Evolutionary conservation across 2,113 vertebrate genomes (phyloP), one percentile per base, ranked within the genome.

Genomic region (Rhineura floridana): DNA sequence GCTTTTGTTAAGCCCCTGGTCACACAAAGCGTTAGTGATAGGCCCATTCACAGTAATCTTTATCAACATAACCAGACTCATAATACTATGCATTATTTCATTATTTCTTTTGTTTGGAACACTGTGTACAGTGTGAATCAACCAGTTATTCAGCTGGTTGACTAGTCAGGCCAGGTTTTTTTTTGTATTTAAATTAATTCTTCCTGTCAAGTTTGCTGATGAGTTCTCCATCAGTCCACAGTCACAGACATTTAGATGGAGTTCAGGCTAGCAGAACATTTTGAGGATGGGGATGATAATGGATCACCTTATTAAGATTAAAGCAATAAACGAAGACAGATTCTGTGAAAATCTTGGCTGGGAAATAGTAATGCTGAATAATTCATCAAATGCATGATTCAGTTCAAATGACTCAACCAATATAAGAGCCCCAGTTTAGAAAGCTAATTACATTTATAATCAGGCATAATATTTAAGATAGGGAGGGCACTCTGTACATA

Each of bases 311-410:
- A 73, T 88, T 82, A 87, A 88, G 73, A 65, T 76, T 62, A 76
- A 76, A 76, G 84, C 84, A 85, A 76, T 63, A 77, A 77, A 4
- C 48, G 55, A 86, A 77, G 42, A 63, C 70, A 77, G 55, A 77
- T 86, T 76, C 36, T n/a, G 72, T 65, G 17, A n/a, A 48, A 63
- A 86, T 77, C 72, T 76, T 77, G 28, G 28, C 55, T 44, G 36
- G 84, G 30, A 86, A 86, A 65, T n/a, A 48, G 84, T 63, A 86
- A 85, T 44, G 28, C 83, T 86, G 84, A 86, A 86, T 86, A 77
- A 77, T 86, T 86, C 42, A 86, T 77, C 55, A 42, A 86, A 7
- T 77, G 52, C 52, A 62, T 46, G 30, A 86, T 77, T 77, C 52
- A 86, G 55, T 77, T 63, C 55, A 86, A 86, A 77, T 77, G 77